Evolutionary conservation across 2,797 vertebrate species (phyloP).

Genomic region (Bovichtus variegatus): DNA sequence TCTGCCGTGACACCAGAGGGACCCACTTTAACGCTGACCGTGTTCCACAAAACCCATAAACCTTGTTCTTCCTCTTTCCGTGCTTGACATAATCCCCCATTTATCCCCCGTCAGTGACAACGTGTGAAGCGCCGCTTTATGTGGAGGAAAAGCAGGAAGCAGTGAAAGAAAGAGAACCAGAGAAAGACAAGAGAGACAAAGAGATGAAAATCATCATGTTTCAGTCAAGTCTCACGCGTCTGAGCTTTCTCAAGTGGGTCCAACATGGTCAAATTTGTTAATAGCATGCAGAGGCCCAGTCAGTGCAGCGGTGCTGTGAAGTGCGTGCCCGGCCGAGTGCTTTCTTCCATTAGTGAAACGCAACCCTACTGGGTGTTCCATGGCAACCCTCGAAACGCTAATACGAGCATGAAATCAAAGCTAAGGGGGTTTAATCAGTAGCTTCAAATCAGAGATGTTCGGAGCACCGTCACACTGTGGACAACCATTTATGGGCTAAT

Average conservation of each 20-base stretch:
- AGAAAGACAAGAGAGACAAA: constrained; percentile 3
- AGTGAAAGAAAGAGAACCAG: not conserved
- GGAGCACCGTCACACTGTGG: constrained; percentile 36
- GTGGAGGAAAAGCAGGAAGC: not conserved
- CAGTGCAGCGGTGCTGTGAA: constrained; percentile 52
- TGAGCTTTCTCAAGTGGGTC: constrained; percentile 15
- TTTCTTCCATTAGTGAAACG: constrained; percentile 65
- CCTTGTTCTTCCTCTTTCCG: constrained; percentile 14
- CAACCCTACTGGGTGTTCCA: constrained; percentile 50
- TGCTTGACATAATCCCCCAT: constrained; percentile 42
- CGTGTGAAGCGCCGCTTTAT: constrained; percentile 1
- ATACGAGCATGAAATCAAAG: constrained; percentile 59
- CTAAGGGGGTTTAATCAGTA: constrained; percentile 53
- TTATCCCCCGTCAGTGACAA: constrained; percentile 14
- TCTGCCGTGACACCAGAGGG: constrained; percentile 29
- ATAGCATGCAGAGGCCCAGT: constrained; percentile 25
- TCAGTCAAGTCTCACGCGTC: not conserved
- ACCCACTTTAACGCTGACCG: constrained; percentile 27
- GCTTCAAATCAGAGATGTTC: constrained; percentile 46
- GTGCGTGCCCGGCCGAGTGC: constrained; percentile 46
- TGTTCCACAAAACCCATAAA: constrained; percentile 33
- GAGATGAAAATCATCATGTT: constrained; percentile 5
- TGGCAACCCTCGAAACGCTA: constrained; percentile 62
- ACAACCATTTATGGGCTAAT: constrained; percentile 47
- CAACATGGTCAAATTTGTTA: constrained; percentile 38